A percentile compares a stretch with the other conserved stretches of the same genome.
Conservation (phyloP, 2,888 invertebrate genomes). For the Petrolisthes cinctipes region DNA sequence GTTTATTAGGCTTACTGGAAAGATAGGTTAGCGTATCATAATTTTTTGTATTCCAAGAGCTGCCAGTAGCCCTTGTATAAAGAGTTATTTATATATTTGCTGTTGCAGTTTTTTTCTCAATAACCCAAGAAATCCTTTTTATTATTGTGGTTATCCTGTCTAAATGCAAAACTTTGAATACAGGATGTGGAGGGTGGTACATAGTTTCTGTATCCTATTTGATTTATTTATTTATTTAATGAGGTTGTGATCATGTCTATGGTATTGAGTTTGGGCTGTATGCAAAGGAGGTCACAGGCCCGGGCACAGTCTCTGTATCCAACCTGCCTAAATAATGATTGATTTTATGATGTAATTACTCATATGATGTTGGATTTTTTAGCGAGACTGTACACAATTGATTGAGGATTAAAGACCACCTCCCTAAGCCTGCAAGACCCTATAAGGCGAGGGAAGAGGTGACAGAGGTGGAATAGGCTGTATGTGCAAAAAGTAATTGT, state of each 20-base stretch:
- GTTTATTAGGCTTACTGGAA: constrained; percentile 55
- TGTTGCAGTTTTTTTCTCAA: constrained; percentile 63
- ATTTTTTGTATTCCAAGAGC: constrained; percentile 59
- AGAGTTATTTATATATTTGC: constrained; percentile 64
- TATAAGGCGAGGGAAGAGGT: no score
- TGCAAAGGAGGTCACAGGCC: no score
- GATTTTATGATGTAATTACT: no score
- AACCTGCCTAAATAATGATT: no score
- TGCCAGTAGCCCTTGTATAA: constrained; percentile 64
- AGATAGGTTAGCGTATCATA: constrained; percentile 52
- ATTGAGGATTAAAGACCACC: no score
- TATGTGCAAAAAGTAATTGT: no score
- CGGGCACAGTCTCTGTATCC: no score
- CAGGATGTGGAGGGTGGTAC: constrained; percentile 62
- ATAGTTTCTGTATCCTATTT: constrained; percentile 16
- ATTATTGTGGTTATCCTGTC: constrained; percentile 64
- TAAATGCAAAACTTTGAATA: constrained; percentile 59
- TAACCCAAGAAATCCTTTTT: constrained; percentile 43
- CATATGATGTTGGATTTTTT: no score
- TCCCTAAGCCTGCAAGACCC: no score
- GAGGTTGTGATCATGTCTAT: background rate
- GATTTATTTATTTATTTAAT: background rate
- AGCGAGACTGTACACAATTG: no score
- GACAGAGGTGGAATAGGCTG: no score
- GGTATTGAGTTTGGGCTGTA: no score